A percentile compares a stretch with the other conserved stretches of the same genome.
Conservation (phyloP, 1,140 invertebrate species). For the Drosophila suzukii region DNA sequence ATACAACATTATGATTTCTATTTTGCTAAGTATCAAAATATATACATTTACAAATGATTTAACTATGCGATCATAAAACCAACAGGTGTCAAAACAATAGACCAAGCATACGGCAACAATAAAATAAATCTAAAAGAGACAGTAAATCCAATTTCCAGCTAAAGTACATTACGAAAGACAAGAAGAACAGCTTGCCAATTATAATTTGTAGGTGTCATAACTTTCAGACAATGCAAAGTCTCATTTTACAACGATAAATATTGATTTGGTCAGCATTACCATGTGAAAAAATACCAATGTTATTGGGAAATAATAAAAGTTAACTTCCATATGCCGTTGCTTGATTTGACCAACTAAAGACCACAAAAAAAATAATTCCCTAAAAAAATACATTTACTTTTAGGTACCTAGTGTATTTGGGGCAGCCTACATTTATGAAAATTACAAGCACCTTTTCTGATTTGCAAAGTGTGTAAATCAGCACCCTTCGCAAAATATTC, state of each 20-base stretch:
- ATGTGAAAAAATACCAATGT: neutral
- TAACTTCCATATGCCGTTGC: neutral
- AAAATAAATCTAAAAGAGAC: neutral
- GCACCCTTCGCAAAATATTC: conserved; percentile 7
- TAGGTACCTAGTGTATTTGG: neutral
- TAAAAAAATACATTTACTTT: no score
- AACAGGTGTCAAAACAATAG: no score
- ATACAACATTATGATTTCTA: no score
- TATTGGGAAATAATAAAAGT: neutral
- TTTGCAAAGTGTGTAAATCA: conserved; percentile 1
- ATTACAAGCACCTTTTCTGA: neutral
- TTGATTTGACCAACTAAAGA: neutral
- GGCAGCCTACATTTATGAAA: neutral
- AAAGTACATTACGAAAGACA: neutral
- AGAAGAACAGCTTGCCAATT: conserved; percentile 2
- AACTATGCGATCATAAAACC: no score
- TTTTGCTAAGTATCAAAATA: no score
- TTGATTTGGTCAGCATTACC: conserved; percentile 7
- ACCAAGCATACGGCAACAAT: no score
- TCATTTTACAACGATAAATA: conserved; percentile 2
- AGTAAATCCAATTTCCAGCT: neutral
- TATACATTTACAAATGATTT: no score
- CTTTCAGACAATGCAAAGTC: conserved; percentile 1
- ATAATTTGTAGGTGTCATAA: neutral
- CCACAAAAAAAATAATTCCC: neutral